Base-by-base conservation (phyloP, 2,113 vertebrate genomes). In the Vulpes vulpes region DNA sequence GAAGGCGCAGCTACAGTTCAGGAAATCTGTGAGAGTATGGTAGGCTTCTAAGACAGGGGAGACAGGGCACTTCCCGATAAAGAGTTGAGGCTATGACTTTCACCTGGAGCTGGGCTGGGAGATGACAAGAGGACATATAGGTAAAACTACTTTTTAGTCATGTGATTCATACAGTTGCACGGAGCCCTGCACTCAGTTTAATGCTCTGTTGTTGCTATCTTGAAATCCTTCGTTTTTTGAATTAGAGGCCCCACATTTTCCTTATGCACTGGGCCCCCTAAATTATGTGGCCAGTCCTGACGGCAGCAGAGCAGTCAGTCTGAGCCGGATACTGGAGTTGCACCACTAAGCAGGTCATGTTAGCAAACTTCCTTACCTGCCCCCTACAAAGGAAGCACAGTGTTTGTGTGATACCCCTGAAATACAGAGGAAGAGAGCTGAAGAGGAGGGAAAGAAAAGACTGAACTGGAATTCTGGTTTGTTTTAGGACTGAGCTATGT, bases 211-310 rank as follows among this genome's bases (percentile, higher is more conserved):
- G 4, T 53, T 9, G 19, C 43, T 78, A 12, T 59, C 35, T 93
- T 71, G 38, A 79, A 93, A 92, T 84, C 74, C 86, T 93, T 92
- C 57, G n/a, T 76, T 74, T 89, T 90, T 90, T 86, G 3, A 76
- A 60, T 59, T 53, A 8, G 8, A 49, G 16, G 27, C 6, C 4
- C 30, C 55, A 67, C 43, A 19, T 11, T 87, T 83, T 62, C 43
- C 25, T 84, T 88, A 83, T 74, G 17, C 20, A 65, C 8, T 8
- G 0, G 11, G 8, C 8, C 23, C 32, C 62, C 73, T 76, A 84
- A 62, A 69, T 69, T 71, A 64, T 4, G 7, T 8, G 17, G 23
- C 25, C 53, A 59, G 20, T n/a, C 64, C 69, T 64, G 20, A 65
- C 2, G 11, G 11, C 30, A 49, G 49, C 19, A 32, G 43, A 38